Percentiles rank a stretch among this genome's conserved stretches.
Evolutionary conservation across 1,140 invertebrate genomes (phyloP).

Genomic region (Drosophila pandora): DNA sequence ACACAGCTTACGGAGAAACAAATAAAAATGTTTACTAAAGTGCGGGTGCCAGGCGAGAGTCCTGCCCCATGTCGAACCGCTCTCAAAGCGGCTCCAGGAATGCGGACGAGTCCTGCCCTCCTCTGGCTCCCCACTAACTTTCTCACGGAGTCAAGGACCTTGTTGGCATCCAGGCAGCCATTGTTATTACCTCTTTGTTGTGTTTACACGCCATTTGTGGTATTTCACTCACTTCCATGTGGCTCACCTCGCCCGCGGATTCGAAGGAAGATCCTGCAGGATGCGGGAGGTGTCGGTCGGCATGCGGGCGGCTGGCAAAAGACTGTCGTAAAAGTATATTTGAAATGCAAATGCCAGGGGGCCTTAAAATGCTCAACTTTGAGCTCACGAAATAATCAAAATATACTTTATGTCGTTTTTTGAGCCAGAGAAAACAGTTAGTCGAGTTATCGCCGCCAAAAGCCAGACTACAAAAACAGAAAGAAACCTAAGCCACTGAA

Average conservation of each 20-base stretch:
- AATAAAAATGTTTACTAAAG: constrained; percentile 80
- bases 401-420: constrained; percentile 73
- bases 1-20: constrained; percentile 75
- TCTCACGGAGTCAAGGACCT: constrained; percentile 33
- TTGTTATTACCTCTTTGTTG: constrained; percentile 82
- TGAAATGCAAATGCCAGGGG: constrained; percentile 72
- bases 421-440: constrained; percentile 49
- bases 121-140: background rate
- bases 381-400: constrained; percentile 73
- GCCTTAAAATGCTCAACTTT: constrained; percentile 68
- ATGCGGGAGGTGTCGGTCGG: constrained; percentile 32
- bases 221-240: constrained; percentile 66
- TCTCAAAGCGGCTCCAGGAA: constrained; percentile 51
- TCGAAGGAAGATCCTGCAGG: constrained; percentile 22
- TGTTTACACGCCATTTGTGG: constrained; percentile 80
- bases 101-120: constrained; percentile 21
- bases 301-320: constrained; percentile 23
- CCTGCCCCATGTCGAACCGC: constrained; percentile 1
- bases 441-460: constrained; percentile 35
- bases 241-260: constrained; percentile 11
- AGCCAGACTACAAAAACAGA: constrained; percentile 21
- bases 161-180: constrained; percentile 52
- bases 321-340: constrained; percentile 69
- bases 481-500: constrained; percentile 15
- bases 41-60: constrained; percentile 40